These are phyloP conservation scores for Latrodectus geometricus DNA, from an alignment of 1,140 invertebrate genomes.

Conservation along the genomic window DNA sequence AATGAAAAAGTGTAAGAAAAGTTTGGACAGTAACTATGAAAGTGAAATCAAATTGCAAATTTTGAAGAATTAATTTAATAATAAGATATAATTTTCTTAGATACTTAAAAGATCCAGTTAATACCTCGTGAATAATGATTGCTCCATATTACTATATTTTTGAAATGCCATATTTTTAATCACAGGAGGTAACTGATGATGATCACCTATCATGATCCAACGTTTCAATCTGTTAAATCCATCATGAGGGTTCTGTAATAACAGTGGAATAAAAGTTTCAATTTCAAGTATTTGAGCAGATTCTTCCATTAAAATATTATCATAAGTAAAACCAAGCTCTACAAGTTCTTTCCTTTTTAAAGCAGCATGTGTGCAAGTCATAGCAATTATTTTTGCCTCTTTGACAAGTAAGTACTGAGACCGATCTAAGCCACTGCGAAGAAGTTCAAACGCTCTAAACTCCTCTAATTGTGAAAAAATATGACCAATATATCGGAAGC, in stretches of 20 bases:
- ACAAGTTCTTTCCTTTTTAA: slow-evolving; percentile 96
- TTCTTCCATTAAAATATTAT: slow-evolving; percentile 99
- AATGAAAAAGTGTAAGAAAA: neutral
- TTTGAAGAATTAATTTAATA: no score
- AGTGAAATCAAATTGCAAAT: no score
- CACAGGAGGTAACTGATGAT: slow-evolving; percentile 98
- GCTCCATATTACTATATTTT: slow-evolving; percentile 99
- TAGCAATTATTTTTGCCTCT: slow-evolving; percentile 99
- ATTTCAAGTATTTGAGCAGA: slow-evolving; percentile 99
- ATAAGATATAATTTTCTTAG: no score
- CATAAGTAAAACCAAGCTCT: slow-evolving; percentile 95
- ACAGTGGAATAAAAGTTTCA: slow-evolving; percentile 98
- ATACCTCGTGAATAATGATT: slow-evolving; percentile 92
- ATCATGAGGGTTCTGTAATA: slow-evolving; percentile 97
- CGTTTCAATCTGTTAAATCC: slow-evolving; percentile 95
- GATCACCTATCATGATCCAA: slow-evolving; percentile 99
- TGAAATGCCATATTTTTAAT: slow-evolving; percentile 99
- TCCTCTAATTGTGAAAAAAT: slow-evolving; percentile 98
- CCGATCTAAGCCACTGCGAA: slow-evolving; percentile 91
- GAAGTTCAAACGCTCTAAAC: slow-evolving; percentile 94
- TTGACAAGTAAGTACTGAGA: slow-evolving; percentile 97
- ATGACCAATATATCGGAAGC: slow-evolving; percentile 93
- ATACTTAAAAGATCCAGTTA: neutral
- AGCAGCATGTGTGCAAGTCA: slow-evolving; percentile 99
- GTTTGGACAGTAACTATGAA: no score